Evolutionary conservation across 1,140 invertebrate genomes (phyloP).

Genomic region (Littorina saxatilis): DNA sequence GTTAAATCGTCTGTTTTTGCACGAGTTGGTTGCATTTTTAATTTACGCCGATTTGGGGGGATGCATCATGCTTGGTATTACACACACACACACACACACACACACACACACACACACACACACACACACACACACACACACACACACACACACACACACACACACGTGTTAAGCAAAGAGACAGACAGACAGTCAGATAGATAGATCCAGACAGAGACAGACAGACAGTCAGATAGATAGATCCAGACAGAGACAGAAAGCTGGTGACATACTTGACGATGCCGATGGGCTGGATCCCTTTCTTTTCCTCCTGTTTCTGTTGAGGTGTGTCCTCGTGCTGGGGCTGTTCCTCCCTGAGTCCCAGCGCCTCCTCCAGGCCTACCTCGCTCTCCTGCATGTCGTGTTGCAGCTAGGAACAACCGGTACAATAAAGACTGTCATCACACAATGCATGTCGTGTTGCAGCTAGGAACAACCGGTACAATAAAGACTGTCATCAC

Average conservation of each 20-base stretch:
- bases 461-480: too few species aligned
- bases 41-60: too few species aligned
- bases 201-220: too few species aligned
- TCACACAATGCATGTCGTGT: too few species aligned
- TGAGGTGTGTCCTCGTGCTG: not conserved
- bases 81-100: conserved; percentile 15
- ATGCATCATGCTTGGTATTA: too few species aligned
- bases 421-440: too few species aligned
- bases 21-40: too few species aligned
- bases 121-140: not conserved
- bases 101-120: not conserved
- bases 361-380: not conserved
- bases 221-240: too few species aligned
- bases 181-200: too few species aligned
- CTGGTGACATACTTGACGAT: not conserved
- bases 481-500: too few species aligned
- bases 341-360: not conserved
- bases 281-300: not conserved
- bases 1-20: too few species aligned
- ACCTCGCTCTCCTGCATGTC: not conserved
- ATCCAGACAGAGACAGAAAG: too few species aligned
- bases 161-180: not conserved
- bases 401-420: not conserved
- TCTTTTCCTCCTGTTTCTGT: not conserved
- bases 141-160: not conserved